Conservation (phyloP, 1,140 invertebrate species). For the Neelides sp. region DNA sequence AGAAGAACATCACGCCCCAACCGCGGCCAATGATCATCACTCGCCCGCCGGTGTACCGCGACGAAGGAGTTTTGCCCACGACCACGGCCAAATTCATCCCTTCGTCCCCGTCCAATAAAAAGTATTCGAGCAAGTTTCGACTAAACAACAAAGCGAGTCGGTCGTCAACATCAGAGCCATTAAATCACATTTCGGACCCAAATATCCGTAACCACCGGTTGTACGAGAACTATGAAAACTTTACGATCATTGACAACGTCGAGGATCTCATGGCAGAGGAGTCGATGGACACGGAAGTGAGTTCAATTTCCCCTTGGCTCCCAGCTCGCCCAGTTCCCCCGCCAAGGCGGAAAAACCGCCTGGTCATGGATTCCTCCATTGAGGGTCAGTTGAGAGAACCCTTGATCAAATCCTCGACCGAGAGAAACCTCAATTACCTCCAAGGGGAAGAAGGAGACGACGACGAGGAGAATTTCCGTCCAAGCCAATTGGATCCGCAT, state of each 20-base stretch:
- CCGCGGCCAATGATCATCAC: neutral
- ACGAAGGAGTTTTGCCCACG: too few species aligned
- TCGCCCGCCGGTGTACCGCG: too few species aligned
- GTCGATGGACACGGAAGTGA: too few species aligned
- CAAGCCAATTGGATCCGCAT: too few species aligned
- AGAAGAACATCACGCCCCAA: neutral
- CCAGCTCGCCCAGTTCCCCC: neutral
- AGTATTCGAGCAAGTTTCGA: conserved; percentile 23
- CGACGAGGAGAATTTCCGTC: neutral
- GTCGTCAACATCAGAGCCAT: neutral
- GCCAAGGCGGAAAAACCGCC: neutral
- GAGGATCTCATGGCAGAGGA: conserved; percentile 31
- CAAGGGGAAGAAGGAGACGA: neutral
- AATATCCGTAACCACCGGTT: conserved; percentile 28
- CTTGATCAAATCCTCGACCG: neutral
- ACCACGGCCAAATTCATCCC: too few species aligned
- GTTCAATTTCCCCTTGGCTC: too few species aligned
- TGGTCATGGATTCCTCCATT: too few species aligned
- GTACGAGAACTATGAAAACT: conserved; percentile 26
- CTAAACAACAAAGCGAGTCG: neutral
- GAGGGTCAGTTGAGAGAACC: too few species aligned
- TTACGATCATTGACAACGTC: conserved; percentile 24
- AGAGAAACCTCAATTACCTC: conserved; percentile 4
- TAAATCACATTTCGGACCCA: conserved; percentile 25
- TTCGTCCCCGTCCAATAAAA: neutral